Percentiles rank a stretch among this genome's conserved stretches.
phyloP scores from a whole-genome alignment of 2,888 invertebrate genomes.

The Clanis bilineata region DNA sequence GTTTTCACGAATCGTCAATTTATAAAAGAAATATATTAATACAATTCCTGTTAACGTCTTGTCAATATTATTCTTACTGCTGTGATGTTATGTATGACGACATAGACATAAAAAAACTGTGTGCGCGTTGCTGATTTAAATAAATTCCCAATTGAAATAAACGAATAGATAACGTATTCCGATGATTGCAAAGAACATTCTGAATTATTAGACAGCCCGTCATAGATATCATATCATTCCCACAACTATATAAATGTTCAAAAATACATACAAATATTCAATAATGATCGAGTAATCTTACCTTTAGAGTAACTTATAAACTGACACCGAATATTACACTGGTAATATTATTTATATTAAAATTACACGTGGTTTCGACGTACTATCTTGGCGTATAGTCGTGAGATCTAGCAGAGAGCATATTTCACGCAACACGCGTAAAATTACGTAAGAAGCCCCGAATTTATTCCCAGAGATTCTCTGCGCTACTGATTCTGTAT shows the following conservation, averaged over 20 bases:
- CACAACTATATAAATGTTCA: not conserved
- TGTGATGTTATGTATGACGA: slow-evolving; percentile 25
- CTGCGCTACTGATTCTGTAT: not conserved
- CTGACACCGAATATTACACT: not conserved
- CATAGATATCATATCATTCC: slow-evolving; percentile 30
- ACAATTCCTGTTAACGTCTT: slow-evolving; percentile 17
- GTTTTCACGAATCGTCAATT: too few species aligned
- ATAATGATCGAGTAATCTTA: not conserved
- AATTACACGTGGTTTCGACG: not conserved
- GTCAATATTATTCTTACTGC: slow-evolving; percentile 32
- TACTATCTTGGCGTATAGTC: not conserved
- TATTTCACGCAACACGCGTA: slow-evolving; percentile 18
- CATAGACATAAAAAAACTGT: slow-evolving; percentile 32
- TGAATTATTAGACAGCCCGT: slow-evolving; percentile 41
- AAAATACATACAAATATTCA: not conserved
- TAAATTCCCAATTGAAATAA: slow-evolving; percentile 47
- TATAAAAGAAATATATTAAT: not conserved
- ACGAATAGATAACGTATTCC: slow-evolving; percentile 17
- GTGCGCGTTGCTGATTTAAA: slow-evolving; percentile 40
- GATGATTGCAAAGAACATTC: slow-evolving; percentile 35
- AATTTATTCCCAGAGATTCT: slow-evolving; percentile 1
- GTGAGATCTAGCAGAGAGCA: not conserved
- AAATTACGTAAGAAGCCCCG: not conserved
- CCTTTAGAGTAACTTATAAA: not conserved
- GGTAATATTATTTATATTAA: not conserved